Percentiles rank a stretch among this genome's conserved stretches.
Evolutionary conservation across 53 echinoderm and acorn worm genomes (phyloP).

Genomic region (Paelopatides confundens): DNA sequence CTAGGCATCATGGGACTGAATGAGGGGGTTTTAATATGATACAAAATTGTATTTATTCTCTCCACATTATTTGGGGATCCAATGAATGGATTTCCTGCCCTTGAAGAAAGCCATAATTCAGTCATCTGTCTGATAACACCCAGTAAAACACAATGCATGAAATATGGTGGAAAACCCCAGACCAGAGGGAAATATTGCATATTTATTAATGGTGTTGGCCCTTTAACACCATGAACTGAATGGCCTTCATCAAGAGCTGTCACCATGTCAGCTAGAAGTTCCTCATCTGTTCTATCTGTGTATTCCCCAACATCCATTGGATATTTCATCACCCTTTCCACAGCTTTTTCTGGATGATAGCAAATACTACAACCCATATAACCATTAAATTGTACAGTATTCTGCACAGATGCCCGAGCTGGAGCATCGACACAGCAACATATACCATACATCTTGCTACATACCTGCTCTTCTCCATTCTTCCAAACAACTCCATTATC

Average conservation of each 20-base stretch:
- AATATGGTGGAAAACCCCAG: constrained; percentile 69
- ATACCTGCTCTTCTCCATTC: constrained; percentile 4
- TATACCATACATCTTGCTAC: constrained; percentile 55
- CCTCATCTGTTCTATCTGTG: constrained; percentile 55
- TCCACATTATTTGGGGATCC: constrained; percentile 4
- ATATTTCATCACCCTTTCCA: constrained; percentile 52
- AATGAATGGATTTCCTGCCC: no score
- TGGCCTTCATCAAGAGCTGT: constrained; percentile 45
- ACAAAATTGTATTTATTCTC: background rate
- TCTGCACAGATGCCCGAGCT: constrained; percentile 60
- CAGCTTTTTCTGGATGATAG: constrained; percentile 58
- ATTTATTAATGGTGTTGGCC: constrained; percentile 59
- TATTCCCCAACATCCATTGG: constrained; percentile 65
- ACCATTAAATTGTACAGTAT: constrained; percentile 64
- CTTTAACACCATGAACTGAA: constrained; percentile 61
- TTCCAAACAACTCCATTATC: constrained; percentile 60
- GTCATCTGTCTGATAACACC: constrained; percentile 60
- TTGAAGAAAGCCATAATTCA: constrained; percentile 62
- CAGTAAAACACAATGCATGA: constrained; percentile 61
- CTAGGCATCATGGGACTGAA: constrained; percentile 15
- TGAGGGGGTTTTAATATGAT: constrained; percentile 15
- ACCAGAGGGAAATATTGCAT: constrained; percentile 55
- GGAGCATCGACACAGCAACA: constrained; percentile 70
- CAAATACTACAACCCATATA: constrained; percentile 57
- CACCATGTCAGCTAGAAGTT: constrained; percentile 58